Conservation (phyloP, 2,113 vertebrate species). For the Chunga burmeisteri region DNA sequence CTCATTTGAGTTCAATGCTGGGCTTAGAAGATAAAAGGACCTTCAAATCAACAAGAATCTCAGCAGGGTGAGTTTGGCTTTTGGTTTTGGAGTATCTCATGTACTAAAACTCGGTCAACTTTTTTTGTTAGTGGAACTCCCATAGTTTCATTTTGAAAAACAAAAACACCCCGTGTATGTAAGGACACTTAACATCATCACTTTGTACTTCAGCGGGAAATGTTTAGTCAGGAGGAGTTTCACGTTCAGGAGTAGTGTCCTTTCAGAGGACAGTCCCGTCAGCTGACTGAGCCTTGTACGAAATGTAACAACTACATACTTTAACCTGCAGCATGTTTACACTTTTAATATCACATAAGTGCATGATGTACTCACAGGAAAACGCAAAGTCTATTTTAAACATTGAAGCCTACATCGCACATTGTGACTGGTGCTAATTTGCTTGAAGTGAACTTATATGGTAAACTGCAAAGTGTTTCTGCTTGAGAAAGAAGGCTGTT, state of each 20-base stretch:
- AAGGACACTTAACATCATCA: background rate
- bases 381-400: constrained; percentile 36
- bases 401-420: constrained; percentile 10
- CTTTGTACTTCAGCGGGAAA: background rate
- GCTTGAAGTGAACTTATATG: background rate
- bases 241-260: background rate
- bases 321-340: constrained; percentile 47
- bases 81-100: background rate
- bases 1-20: background rate
- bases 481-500: background rate
- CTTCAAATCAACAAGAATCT: background rate
- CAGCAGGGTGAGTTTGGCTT: background rate
- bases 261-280: rapidly evolving
- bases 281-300: background rate
- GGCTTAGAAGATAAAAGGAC: background rate
- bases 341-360: constrained; percentile 15
- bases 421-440: constrained; percentile 34
- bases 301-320: background rate
- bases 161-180: background rate
- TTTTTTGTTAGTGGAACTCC: background rate
- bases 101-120: background rate
- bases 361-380: constrained; percentile 17
- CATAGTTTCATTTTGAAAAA: background rate
- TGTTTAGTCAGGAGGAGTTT: background rate
- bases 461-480: constrained; percentile 4